Evolutionary conservation across 2,113 vertebrate genomes (phyloP).

Genomic region (Rhinolophus sinicus): DNA sequence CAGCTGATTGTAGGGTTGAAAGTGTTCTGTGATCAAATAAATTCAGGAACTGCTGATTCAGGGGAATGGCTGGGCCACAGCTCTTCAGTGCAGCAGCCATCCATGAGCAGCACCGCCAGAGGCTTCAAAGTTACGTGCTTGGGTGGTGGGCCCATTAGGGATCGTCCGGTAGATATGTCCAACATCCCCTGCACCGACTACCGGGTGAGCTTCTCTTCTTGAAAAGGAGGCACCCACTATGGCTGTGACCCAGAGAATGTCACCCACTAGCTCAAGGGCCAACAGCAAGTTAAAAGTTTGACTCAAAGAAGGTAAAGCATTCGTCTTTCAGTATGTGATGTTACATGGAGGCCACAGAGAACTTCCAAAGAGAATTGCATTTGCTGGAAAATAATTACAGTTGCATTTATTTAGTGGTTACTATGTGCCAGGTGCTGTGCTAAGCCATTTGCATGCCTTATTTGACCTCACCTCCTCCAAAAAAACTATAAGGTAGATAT

Average conservation of each 20-base stretch:
- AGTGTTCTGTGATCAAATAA: not conserved
- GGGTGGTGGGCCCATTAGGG: not conserved
- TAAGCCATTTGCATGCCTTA: not conserved
- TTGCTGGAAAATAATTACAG: not conserved
- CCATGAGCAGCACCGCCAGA: accelerated
- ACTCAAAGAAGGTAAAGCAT: not conserved
- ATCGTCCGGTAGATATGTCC: not conserved
- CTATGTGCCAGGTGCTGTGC: not conserved
- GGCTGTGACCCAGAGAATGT: not conserved
- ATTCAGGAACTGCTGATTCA: not conserved
- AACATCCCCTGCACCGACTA: not conserved
- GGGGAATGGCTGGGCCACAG: not conserved
- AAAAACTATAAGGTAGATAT: not conserved
- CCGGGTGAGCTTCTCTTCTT: not conserved
- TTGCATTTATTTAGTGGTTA: not conserved
- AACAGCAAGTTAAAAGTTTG: not conserved
- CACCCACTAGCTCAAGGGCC: not conserved
- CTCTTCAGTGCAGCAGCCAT: not conserved
- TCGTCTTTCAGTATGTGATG: not conserved
- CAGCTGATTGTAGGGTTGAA: not conserved
- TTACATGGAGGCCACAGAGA: not conserved
- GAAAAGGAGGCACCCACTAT: not conserved
- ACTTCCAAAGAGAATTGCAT: not conserved
- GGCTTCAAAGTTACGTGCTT: not conserved
- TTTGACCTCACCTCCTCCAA: not conserved